Evolutionary conservation across 2,797 vertebrate species (phyloP).

Genomic region (Neosalanx taihuensis): DNA sequence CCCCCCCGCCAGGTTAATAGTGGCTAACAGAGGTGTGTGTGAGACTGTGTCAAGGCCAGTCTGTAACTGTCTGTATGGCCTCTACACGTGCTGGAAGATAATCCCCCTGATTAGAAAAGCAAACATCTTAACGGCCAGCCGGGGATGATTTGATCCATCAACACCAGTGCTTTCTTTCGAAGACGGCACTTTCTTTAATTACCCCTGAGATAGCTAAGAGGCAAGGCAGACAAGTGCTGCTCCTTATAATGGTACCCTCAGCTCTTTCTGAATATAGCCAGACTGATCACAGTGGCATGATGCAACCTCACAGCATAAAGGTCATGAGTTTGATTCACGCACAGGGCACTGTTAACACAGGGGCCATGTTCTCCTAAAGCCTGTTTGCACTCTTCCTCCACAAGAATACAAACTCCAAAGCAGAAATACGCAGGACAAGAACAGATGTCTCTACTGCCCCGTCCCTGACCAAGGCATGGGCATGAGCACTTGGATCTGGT

Average conservation of each 20-base stretch:
- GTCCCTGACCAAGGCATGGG: too few relatives aligned
- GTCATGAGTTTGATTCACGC: too few relatives aligned
- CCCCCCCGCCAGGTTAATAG: neutral
- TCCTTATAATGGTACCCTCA: constrained; percentile 43
- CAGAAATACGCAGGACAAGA: too few relatives aligned
- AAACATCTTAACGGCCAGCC: constrained; percentile 47
- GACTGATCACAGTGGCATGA: constrained; percentile 6
- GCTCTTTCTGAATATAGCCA: constrained; percentile 26
- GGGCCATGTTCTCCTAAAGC: too few relatives aligned
- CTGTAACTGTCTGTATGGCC: neutral
- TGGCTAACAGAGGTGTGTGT: neutral
- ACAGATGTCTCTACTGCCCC: too few relatives aligned
- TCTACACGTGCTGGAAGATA: constrained; percentile 49
- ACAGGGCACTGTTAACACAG: too few relatives aligned
- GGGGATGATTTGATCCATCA: constrained; percentile 41
- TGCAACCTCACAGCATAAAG: too few relatives aligned
- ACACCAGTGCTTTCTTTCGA: constrained; percentile 43
- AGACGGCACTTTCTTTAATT: constrained; percentile 70
- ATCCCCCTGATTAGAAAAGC: constrained; percentile 46
- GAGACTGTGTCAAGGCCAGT: neutral
- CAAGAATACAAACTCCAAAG: too few relatives aligned
- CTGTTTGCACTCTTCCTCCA: too few relatives aligned
- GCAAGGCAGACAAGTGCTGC: constrained; percentile 37
- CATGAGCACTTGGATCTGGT: too few relatives aligned
- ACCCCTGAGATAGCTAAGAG: constrained; percentile 53